Conservation (phyloP, 35 echinoderm and acorn worm genomes). For the Strongylocentrotus purpuratus region DNA sequence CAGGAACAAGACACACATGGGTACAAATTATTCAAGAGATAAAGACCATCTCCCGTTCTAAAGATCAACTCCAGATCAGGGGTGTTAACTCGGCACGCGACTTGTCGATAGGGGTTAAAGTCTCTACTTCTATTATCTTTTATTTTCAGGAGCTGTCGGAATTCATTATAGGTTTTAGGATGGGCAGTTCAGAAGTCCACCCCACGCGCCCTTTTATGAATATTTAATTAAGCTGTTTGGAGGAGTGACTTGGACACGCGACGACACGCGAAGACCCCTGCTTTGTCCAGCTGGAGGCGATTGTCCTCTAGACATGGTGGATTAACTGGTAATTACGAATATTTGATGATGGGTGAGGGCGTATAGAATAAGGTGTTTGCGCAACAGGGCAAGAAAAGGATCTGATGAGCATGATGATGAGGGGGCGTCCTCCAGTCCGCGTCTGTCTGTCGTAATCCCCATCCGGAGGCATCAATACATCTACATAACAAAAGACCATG, state of each 20-base stretch:
- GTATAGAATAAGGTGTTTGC: constrained; percentile 11
- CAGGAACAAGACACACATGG: background rate
- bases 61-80: constrained; percentile 7
- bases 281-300: constrained; percentile 6
- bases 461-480: constrained; percentile 21
- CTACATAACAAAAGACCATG: constrained; percentile 29
- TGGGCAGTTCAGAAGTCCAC: constrained; percentile 1
- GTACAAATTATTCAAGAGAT: background rate
- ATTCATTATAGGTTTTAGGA: background rate
- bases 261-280: constrained; percentile 17
- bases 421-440: background rate
- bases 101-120: background rate
- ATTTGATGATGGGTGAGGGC: background rate
- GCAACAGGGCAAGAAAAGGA: constrained; percentile 16
- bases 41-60: background rate
- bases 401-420: too few species aligned
- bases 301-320: background rate
- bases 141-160: background rate
- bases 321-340: constrained; percentile 28
- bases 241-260: constrained; percentile 20
- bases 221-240: constrained; percentile 25
- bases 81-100: constrained; percentile 28
- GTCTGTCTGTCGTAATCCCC: constrained; percentile 18
- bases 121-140: background rate
- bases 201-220: constrained; percentile 19